Percentiles rank a stretch among this genome's conserved stretches.
Evolutionary conservation across 2,113 vertebrate species (phyloP).

Genomic region (Calidris pugnax): DNA sequence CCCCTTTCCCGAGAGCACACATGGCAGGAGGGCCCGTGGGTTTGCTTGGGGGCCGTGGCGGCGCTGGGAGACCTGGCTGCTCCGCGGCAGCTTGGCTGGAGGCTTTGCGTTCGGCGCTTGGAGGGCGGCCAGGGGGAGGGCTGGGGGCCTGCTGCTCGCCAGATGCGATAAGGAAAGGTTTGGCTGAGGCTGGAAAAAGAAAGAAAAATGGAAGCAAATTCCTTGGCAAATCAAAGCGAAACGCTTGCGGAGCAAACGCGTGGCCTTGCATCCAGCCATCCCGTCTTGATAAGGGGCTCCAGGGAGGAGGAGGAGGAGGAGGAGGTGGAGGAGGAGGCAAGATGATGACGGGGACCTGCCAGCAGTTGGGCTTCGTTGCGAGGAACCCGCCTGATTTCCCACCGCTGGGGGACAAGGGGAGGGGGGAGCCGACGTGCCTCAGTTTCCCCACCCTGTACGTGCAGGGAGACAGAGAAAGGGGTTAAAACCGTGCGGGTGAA

Average conservation of each 20-base stretch:
- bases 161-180: constrained; percentile 56
- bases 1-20: background rate
- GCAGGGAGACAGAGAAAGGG: background rate
- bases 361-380: rapidly evolving
- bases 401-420: background rate
- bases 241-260: background rate
- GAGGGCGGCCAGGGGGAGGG: background rate
- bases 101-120: background rate
- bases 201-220: background rate
- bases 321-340: background rate
- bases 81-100: background rate
- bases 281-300: constrained; percentile 9
- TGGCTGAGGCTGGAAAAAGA: background rate
- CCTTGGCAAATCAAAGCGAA: constrained; percentile 41
- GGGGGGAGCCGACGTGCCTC: background rate
- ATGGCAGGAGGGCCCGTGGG: rapidly evolving
- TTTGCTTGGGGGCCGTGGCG: rapidly evolving
- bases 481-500: background rate
- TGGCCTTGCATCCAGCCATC: background rate
- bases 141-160: constrained; percentile 13
- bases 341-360: background rate
- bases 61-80: background rate
- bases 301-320: background rate
- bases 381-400: rapidly evolving
- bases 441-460: background rate